Evolutionary conservation across 2,113 vertebrate species (phyloP).

Genomic region (Aldabrachelys gigantea): DNA sequence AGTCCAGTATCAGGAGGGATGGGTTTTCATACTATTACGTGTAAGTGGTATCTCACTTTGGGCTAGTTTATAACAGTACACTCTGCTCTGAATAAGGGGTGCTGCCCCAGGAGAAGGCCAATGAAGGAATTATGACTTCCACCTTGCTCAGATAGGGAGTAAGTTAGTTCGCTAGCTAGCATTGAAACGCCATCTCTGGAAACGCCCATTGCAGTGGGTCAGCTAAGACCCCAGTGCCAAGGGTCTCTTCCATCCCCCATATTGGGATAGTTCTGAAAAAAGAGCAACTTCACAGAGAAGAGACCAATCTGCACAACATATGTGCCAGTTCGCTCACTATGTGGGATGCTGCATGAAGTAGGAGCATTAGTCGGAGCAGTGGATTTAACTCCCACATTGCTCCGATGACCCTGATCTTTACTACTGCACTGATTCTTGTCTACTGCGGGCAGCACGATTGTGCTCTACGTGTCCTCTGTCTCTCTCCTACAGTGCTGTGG

Average conservation of each 20-base stretch:
- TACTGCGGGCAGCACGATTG: neutral
- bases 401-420: neutral
- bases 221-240: neutral
- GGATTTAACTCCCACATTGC: neutral
- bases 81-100: rapidly evolving
- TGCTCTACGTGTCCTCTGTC: neutral
- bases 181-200: rapidly evolving
- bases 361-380: neutral
- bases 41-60: neutral
- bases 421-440: neutral
- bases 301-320: neutral
- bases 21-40: neutral
- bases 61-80: neutral
- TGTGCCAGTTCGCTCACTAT: neutral
- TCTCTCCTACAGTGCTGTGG: neutral
- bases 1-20: neutral
- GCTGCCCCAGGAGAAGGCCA: neutral
- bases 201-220: rapidly evolving
- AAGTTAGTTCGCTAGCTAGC: neutral
- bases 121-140: neutral
- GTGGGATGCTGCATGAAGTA: neutral
- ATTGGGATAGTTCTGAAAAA: neutral
- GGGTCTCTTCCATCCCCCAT: rapidly evolving
- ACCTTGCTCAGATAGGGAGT: neutral
- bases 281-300: rapidly evolving